Evolutionary conservation across 1,140 invertebrate species (phyloP).

Genomic region (Belonocnema kinseyi): DNA sequence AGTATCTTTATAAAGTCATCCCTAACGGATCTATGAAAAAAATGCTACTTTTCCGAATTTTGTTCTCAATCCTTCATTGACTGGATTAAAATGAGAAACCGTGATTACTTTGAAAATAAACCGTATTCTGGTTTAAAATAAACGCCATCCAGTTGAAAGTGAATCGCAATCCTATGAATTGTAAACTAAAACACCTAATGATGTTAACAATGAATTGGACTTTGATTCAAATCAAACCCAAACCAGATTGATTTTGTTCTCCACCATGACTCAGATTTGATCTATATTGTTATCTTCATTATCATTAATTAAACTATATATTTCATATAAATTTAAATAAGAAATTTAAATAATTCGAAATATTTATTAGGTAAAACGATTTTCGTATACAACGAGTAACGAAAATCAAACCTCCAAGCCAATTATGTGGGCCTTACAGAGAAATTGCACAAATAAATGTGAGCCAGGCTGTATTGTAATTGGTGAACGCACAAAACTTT

Average conservation of each 20-base stretch:
- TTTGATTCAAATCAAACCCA: too few species aligned
- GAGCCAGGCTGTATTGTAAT: conserved; percentile 91
- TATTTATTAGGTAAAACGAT: conserved; percentile 83
- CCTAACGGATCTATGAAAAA: too few species aligned
- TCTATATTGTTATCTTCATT: too few species aligned
- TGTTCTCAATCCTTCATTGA: too few species aligned
- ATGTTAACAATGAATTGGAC: too few species aligned
- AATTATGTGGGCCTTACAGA: conserved; percentile 87
- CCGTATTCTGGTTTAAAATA: not conserved
- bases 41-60: too few species aligned
- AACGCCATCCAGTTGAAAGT: not conserved
- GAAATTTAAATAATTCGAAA: conserved; percentile 12
- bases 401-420: conserved; percentile 85
- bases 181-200: too few species aligned
- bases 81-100: too few species aligned
- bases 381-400: conserved; percentile 88
- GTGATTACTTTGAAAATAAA: not conserved
- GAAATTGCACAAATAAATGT: conserved; percentile 88
- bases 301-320: too few species aligned
- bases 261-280: too few species aligned
- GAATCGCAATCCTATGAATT: too few species aligned
- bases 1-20: too few species aligned
- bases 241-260: not conserved
- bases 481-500: conserved; percentile 89
- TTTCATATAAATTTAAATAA: not conserved